Percentiles rank a stretch among this genome's conserved stretches.
Conservation (phyloP, 2,888 invertebrate species). For the Drosophila maculinotata region DNA sequence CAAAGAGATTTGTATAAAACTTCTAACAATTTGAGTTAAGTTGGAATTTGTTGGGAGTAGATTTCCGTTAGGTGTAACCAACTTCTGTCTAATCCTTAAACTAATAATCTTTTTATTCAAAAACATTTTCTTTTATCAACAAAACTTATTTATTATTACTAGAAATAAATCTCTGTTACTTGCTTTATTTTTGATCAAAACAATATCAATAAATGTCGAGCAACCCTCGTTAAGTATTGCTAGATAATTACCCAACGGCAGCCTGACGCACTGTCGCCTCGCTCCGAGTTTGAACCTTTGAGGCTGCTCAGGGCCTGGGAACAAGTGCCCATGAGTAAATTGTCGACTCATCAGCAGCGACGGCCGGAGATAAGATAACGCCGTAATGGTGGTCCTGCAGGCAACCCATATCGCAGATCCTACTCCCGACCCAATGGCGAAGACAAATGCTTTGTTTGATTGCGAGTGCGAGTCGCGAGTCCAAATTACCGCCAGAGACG, state of each 20-base stretch:
- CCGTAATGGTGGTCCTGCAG: conserved; percentile 56
- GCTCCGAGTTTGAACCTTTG: conserved; percentile 4
- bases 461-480: conserved; percentile 34
- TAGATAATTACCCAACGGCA: conserved; percentile 44
- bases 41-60: no score
- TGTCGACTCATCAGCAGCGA: conserved; percentile 55
- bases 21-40: no score
- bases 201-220: background rate
- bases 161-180: background rate
- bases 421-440: conserved; percentile 23
- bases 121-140: no score
- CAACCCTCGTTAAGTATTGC: conserved; percentile 25
- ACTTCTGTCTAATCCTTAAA: no score
- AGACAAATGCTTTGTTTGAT: conserved; percentile 74
- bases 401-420: conserved; percentile 14
- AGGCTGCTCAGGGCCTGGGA: conserved; percentile 44
- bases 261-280: conserved; percentile 3
- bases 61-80: no score
- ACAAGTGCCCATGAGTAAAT: conserved; percentile 69
- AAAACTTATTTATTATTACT: no score
- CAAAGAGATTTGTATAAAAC: no score
- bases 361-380: conserved; percentile 47
- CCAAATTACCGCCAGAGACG: conserved; percentile 34
- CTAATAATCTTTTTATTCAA: no score
- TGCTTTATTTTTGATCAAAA: background rate